phyloP scores from a whole-genome alignment of 2,113 vertebrate genomes.

The Apeltes quadracus region DNA sequence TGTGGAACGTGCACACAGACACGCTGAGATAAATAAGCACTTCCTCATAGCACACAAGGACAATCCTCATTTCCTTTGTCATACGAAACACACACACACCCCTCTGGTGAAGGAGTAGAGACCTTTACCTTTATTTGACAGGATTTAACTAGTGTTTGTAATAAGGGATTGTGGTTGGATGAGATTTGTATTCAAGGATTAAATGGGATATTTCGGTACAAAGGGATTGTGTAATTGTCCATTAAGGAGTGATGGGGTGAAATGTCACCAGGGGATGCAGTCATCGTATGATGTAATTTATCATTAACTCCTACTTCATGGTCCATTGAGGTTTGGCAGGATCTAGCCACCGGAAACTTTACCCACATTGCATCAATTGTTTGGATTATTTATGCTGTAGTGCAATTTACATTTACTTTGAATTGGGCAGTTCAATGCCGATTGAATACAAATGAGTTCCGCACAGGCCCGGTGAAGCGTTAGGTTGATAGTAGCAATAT shows the following conservation, averaged over 20 bases:
- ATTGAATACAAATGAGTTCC: conserved; percentile 18
- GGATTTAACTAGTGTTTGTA: conserved; percentile 4
- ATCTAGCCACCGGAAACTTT: conserved; percentile 3
- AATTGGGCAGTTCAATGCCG: background rate
- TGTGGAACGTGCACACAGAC: background rate
- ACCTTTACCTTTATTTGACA: conserved; percentile 40
- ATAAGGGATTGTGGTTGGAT: conserved; percentile 6
- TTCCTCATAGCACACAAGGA: conserved; percentile 36
- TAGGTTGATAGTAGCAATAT: conserved; percentile 64
- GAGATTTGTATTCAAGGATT: conserved; percentile 18
- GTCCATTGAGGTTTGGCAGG: background rate
- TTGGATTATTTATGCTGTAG: conserved; percentile 17
- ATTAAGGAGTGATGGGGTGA: conserved; percentile 15
- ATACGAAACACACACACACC: conserved; percentile 7
- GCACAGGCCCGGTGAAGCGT: conserved; percentile 12
- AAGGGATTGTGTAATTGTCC: conserved; percentile 36
- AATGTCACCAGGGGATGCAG: conserved; percentile 8
- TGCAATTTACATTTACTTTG: conserved; percentile 12
- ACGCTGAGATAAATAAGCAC: background rate
- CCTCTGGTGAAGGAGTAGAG: conserved; percentile 38
- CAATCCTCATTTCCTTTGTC: conserved; percentile 36
- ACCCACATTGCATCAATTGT: background rate
- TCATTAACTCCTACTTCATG: background rate
- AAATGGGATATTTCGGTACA: conserved; percentile 22
- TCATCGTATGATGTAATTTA: conserved; percentile 9